These are phyloP conservation scores for Loriculus beryllinus DNA, from an alignment of 2,797 vertebrate species.

Conservation along the genomic window DNA sequence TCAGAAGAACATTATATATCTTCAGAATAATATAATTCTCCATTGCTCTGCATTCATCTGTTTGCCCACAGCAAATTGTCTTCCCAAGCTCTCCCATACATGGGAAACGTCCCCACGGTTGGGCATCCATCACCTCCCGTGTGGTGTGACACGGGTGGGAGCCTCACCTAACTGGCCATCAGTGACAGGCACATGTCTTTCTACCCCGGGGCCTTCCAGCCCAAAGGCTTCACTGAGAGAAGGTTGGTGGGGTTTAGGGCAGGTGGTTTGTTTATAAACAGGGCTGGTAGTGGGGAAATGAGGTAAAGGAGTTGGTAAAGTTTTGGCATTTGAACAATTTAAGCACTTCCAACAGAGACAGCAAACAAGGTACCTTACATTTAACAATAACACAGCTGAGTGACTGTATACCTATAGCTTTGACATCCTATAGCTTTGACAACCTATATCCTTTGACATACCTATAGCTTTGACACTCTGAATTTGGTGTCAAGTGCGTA, in stretches of 20 bases:
- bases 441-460: too few species aligned
- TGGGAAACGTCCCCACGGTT: background rate
- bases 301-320: background rate
- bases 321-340: rapidly evolving
- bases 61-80: background rate
- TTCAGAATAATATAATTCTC: background rate
- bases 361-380: background rate
- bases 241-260: background rate
- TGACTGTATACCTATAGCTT: rapidly evolving
- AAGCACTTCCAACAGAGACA: rapidly evolving
- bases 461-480: background rate
- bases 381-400: rapidly evolving
- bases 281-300: background rate
- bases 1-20: background rate
- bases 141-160: background rate
- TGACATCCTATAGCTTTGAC: background rate
- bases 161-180: background rate
- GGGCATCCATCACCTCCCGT: background rate
- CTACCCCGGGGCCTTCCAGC: rapidly evolving
- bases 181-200: background rate
- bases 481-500: background rate
- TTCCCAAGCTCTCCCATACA: background rate
- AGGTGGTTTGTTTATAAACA: background rate
- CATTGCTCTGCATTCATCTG: background rate
- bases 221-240: background rate